Base-by-base conservation (phyloP, 2,888 invertebrate species). In the Sympetrum striolatum region DNA sequence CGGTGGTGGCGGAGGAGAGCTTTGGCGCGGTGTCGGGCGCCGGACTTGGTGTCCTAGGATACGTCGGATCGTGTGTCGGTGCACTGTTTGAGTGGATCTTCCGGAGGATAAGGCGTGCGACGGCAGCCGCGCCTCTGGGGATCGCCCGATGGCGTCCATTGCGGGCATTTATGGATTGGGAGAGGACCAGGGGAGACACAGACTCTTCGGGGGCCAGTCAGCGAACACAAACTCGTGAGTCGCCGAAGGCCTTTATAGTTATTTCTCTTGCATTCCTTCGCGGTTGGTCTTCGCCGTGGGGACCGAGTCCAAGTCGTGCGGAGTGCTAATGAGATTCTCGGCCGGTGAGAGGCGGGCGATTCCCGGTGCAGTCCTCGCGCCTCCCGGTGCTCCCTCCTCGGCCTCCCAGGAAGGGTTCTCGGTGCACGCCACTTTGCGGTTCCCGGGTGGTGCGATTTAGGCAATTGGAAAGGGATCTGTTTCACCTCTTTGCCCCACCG, bases 201-300 rank as follows among this genome's bases (percentile, higher is more conserved):
- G 86, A 10, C 86, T 86, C 37, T 86, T 86, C 64, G 86, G 86
- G 37, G 86, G 86, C 86, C 58, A 58, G 18, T 58, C 58, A 18
- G 86, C 58, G 10, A 86, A 86, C 86, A 37, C 35, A 14, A 86
- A 58, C 35, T 86, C 86, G 86, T 86, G 86, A 86, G 86, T 86
- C 37, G 0, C 25, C 73, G 73, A 73, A 31, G 73, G 10, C 31
- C 73, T 3, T 73, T 14, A 5, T 4, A 3, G 31, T 2, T 73
- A 2, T 31, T 73, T 31, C 73, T 15, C 53, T 53, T 53, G 48
- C 48, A 48, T 48, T 48, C 14, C 48, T 10, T 48, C 2, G 48
- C 10, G 48, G 12, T 48, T 4, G 48, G 39, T 39, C 2, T 2
- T 5, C 39, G 2, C 6, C 6, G 39, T 39, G 39, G 39, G 39